A percentile compares a stretch with the other conserved stretches of the same genome.
phyloP scores from a whole-genome alignment of 1,140 invertebrate genomes.

The Drosophila kanapiae region DNA sequence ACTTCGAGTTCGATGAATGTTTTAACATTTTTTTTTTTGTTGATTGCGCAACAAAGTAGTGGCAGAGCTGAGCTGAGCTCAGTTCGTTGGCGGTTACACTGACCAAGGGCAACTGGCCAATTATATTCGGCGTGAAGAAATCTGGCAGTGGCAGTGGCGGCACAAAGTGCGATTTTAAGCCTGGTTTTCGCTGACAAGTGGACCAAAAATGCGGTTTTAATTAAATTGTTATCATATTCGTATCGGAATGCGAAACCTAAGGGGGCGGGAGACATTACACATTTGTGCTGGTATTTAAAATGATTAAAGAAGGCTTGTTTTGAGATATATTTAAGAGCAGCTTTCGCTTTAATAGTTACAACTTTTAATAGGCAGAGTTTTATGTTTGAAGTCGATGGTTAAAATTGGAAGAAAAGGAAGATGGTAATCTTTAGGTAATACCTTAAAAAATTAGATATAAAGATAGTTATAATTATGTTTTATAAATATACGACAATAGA shows the following conservation, averaged over 20 bases:
- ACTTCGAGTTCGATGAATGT: slow-evolving; percentile 68
- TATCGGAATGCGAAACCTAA: slow-evolving; percentile 1
- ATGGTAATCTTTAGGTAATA: not conserved
- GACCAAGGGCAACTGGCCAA: slow-evolving; percentile 73
- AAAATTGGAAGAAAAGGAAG: not conserved
- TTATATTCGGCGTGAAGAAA: slow-evolving; percentile 53
- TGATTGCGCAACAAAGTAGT: slow-evolving; percentile 30
- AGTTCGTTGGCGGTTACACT: slow-evolving; percentile 26
- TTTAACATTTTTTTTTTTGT: slow-evolving; percentile 48
- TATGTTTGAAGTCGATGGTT: not conserved
- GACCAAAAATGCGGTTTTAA: slow-evolving; percentile 36
- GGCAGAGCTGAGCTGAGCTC: not conserved
- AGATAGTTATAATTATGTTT: not conserved
- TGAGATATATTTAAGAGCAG: slow-evolving; percentile 1
- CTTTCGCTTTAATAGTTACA: slow-evolving; percentile 5
- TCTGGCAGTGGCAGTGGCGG: slow-evolving; percentile 25
- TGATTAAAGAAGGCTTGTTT: not conserved
- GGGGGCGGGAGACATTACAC: not conserved
- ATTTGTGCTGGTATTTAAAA: slow-evolving; percentile 4
- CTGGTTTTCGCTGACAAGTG: slow-evolving; percentile 21
- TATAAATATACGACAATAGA: not conserved
- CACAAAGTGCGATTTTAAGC: slow-evolving; percentile 18
- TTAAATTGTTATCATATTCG: slow-evolving; percentile 16
- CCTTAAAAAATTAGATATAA: not conserved
- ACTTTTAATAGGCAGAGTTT: slow-evolving; percentile 1